A percentile compares a stretch with the other conserved stretches of the same genome.
phyloP scores from a whole-genome alignment of 2,113 vertebrate species.

The Actenoides lindsayi region DNA sequence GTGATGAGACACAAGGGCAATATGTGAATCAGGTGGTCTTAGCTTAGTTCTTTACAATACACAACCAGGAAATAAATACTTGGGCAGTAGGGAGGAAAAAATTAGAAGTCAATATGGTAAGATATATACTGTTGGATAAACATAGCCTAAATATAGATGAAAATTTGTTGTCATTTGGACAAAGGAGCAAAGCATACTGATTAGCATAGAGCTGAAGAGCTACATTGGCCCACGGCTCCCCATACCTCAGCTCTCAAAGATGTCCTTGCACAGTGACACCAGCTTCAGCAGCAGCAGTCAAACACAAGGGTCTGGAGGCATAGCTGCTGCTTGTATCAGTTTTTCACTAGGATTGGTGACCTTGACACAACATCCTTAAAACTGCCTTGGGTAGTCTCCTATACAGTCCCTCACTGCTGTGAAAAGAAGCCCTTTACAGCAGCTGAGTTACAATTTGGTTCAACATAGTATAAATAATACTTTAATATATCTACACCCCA shows the following conservation, averaged over 20 bases:
- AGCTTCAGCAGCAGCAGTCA: not conserved
- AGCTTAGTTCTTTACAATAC: not conserved
- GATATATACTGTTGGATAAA: not conserved
- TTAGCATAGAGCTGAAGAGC: not conserved
- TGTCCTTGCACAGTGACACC: rapidly evolving
- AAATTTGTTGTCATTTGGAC: not conserved
- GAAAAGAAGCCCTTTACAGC: not conserved
- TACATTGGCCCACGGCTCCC: not conserved
- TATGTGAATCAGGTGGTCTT: not conserved
- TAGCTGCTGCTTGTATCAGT: not conserved
- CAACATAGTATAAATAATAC: not conserved
- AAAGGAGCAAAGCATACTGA: not conserved
- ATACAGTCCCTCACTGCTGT: not conserved
- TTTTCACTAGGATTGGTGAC: not conserved
- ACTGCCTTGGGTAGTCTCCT: not conserved
- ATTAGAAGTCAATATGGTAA: not conserved
- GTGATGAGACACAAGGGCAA: not conserved
- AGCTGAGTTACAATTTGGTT: not conserved
- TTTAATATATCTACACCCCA: not conserved
- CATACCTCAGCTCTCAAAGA: not conserved
- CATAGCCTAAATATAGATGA: not conserved
- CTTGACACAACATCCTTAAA: not conserved
- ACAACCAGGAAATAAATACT: not conserved
- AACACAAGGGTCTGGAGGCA: not conserved
- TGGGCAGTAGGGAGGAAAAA: not conserved